These are phyloP conservation scores for Nycteola revayana DNA, from an alignment of 2,888 invertebrate genomes.

Conservation along the genomic window DNA sequence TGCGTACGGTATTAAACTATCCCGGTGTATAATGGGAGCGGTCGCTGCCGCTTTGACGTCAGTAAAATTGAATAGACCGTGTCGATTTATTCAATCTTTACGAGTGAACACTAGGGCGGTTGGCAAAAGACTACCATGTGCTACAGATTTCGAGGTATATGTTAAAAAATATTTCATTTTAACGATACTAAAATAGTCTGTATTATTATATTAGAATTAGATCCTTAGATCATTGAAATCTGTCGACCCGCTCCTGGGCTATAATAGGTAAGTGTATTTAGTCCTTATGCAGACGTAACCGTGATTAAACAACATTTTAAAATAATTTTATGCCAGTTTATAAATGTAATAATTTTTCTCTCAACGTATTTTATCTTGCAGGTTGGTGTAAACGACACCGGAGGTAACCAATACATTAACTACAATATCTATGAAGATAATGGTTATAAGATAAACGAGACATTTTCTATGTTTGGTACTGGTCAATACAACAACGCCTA, in stretches of 20 bases:
- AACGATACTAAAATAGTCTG: background rate
- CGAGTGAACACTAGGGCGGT: slow-evolving; percentile 83
- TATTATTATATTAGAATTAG: background rate
- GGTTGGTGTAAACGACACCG: slow-evolving; percentile 56
- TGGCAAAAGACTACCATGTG: slow-evolving; percentile 77
- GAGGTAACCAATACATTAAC: slow-evolving; percentile 76
- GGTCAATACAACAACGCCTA: slow-evolving; percentile 44
- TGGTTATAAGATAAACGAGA: slow-evolving; percentile 58
- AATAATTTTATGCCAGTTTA: too few species aligned
- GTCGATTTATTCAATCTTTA: slow-evolving; percentile 84
- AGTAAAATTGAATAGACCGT: slow-evolving; percentile 81
- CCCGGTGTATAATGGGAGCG: slow-evolving; percentile 77
- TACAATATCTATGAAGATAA: slow-evolving; percentile 70
- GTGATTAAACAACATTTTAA: too few species aligned
- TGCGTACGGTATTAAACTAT: slow-evolving; percentile 87
- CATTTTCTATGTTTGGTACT: slow-evolving; percentile 18
- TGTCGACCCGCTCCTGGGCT: background rate
- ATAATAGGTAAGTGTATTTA: background rate
- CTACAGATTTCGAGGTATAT: slow-evolving; percentile 75
- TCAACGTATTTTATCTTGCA: too few species aligned
- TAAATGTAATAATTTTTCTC: background rate
- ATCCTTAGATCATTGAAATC: background rate
- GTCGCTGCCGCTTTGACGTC: slow-evolving; percentile 85
- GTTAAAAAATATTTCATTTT: too few species aligned
- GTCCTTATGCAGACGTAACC: too few species aligned